Base-by-base conservation (phyloP, 2,888 invertebrate genomes). In the Nemapogon koenigi region DNA sequence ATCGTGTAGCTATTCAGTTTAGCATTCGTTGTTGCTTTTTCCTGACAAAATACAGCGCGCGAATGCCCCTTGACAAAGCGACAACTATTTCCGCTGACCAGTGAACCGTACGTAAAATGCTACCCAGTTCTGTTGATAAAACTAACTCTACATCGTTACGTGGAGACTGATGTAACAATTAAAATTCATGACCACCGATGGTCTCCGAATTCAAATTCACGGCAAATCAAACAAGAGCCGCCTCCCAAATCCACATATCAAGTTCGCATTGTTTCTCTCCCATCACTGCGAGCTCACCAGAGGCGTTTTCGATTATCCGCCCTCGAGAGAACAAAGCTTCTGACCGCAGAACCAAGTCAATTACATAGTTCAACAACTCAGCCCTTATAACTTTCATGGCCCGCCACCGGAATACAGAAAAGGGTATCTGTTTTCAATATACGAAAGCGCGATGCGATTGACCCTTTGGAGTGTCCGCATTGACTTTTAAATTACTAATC, bases 401-500 rank as follows among this genome's bases (percentile, higher is more conserved):
- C 68, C 60, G 68, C 71, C 69, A 62, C 66, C 62, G 66, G 76
- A 76, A 76, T 76, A 76, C 76, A 71, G 73, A 75, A 72, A 73
- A 76, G 76, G 76, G 69, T 76, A 76, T 73, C 67, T 66, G 72
- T 75, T 78, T 76, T 75, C 75, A 76, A 76, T 76, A 76, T 70
- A 59, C 61, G 57, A 64, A 60, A 57, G 62, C 56, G 58, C 65
- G 59, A 62, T 65, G 62, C 73, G 76, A 76, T 73, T 76, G 76
- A 76, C 76, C 76, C 73, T 73, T 72, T 70, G 57, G 71, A 76
- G 75, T 75, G 72, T 78, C 71, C 69, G 71, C 75, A 78, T 78
- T 78, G 76, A 78, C 78, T 78, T 78, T 78, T 78, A 78, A 78
- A 78, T 78, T 78, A 73, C 71, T 76, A 76, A 78, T 76, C 73